Evolutionary conservation across 2,797 vertebrate species (phyloP).

Genomic region (Sarcoramphus papa): DNA sequence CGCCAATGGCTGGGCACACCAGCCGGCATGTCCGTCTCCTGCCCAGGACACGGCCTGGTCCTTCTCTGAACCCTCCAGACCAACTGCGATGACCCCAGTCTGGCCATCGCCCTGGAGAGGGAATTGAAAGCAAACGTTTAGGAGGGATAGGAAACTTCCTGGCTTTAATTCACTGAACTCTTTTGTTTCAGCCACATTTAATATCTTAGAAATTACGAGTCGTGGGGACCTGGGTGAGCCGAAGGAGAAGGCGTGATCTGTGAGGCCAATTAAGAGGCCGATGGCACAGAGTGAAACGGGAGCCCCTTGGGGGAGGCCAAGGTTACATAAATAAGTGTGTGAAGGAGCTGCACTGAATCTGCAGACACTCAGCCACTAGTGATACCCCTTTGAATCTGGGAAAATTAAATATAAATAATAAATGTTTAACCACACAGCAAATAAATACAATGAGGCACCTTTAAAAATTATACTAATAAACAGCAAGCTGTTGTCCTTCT

Average conservation of each 20-base stretch:
- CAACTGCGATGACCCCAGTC: background rate
- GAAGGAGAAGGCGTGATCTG: slow-evolving; percentile 37
- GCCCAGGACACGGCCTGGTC: background rate
- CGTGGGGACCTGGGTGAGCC: background rate
- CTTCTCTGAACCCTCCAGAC: background rate
- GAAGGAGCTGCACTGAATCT: slow-evolving; percentile 51
- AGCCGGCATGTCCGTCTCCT: background rate
- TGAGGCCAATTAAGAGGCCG: slow-evolving; percentile 53
- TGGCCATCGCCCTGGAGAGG: background rate
- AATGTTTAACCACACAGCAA: slow-evolving; percentile 63
- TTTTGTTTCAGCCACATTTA: slow-evolving; percentile 54
- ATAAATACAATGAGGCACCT: slow-evolving; percentile 66
- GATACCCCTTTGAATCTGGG: slow-evolving; percentile 42
- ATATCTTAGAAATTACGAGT: slow-evolving; percentile 65
- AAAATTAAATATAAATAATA: slow-evolving; percentile 75
- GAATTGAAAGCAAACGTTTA: background rate
- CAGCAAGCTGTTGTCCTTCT: slow-evolving; percentile 56
- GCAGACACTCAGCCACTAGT: slow-evolving; percentile 11
- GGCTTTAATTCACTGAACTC: slow-evolving; percentile 52
- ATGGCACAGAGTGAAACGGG: background rate
- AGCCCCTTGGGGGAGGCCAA: slow-evolving; percentile 35
- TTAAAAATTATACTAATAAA: slow-evolving; percentile 73
- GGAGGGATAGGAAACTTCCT: slow-evolving; percentile 1
- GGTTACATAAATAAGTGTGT: slow-evolving; percentile 59
- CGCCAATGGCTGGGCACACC: background rate